A percentile compares a stretch with the other conserved stretches of the same genome.
These are phyloP conservation scores for Pteria penguin DNA, from an alignment of 2,888 invertebrate species.

Conservation along the genomic window DNA sequence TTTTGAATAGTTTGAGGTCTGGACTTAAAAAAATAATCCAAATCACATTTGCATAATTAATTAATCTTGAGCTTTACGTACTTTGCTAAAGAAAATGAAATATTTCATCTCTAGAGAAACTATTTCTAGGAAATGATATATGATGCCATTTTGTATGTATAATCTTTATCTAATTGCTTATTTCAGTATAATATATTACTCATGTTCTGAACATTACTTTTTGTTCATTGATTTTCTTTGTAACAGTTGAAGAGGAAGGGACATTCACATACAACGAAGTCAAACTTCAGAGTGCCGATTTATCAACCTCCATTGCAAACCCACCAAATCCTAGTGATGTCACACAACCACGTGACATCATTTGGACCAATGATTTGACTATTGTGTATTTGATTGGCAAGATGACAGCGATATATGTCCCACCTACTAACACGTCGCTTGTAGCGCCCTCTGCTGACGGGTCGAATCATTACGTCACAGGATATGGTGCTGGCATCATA, in stretches of 20 bases:
- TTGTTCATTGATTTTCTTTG: too few relatives aligned
- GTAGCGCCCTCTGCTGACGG: neutral
- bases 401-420: neutral
- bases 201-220: too few relatives aligned
- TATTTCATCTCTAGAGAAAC: too few relatives aligned
- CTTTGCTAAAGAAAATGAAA: too few relatives aligned
- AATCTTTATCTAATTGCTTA: too few relatives aligned
- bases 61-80: too few relatives aligned
- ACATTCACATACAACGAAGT: neutral
- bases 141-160: too few relatives aligned
- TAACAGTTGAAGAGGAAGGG: neutral
- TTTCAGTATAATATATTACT: too few relatives aligned
- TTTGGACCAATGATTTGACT: slow-evolving; percentile 11
- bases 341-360: neutral
- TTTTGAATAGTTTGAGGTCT: too few relatives aligned
- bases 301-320: neutral
- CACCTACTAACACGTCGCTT: neutral
- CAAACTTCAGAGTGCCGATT: neutral
- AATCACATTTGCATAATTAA: too few relatives aligned
- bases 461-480: slow-evolving; percentile 12
- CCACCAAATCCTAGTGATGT: slow-evolving; percentile 19
- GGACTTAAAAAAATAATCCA: too few relatives aligned
- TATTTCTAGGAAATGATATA: too few relatives aligned
- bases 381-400: neutral
- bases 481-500: slow-evolving; percentile 11